Percentiles rank a stretch among this genome's conserved stretches.
These are phyloP conservation scores for Azemiops feae DNA, from an alignment of 2,113 vertebrate genomes.

Conservation along the genomic window DNA sequence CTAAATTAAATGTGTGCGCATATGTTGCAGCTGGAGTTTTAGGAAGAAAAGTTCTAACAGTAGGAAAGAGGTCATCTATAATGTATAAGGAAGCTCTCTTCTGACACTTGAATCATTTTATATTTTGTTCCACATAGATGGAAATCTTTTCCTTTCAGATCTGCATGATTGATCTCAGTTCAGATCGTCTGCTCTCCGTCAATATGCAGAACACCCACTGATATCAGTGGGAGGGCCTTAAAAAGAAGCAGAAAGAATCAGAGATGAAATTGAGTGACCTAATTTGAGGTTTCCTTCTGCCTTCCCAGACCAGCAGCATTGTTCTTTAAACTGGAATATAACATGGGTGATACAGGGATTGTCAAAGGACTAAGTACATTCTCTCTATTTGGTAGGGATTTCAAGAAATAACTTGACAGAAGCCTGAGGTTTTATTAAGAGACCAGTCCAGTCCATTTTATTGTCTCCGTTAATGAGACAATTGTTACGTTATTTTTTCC, in stretches of 20 bases:
- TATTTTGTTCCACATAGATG: slow-evolving; percentile 8
- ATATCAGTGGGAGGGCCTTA: slow-evolving; percentile 10
- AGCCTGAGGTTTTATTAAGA: background rate
- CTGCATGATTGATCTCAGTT: slow-evolving; percentile 35
- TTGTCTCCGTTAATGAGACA: background rate
- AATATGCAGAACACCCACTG: slow-evolving; percentile 25
- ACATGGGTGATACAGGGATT: too few relatives aligned
- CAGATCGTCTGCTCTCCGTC: slow-evolving; percentile 2
- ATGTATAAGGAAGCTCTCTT: slow-evolving; percentile 37
- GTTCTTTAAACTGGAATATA: slow-evolving; percentile 8
- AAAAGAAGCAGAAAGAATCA: slow-evolving; percentile 29
- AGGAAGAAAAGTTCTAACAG: slow-evolving; percentile 37
- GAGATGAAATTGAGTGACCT: slow-evolving; percentile 25
- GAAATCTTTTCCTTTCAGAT: slow-evolving; percentile 42
- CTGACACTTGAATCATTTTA: slow-evolving; percentile 9
- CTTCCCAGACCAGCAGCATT: background rate
- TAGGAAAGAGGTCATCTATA: slow-evolving; percentile 45
- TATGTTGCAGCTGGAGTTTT: slow-evolving; percentile 5
- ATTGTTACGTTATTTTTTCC: background rate
- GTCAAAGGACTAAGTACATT: background rate
- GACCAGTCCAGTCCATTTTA: background rate
- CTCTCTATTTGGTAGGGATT: background rate
- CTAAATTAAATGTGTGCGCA: slow-evolving; percentile 14
- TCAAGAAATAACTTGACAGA: background rate
- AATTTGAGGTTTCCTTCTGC: slow-evolving; percentile 24